Conservation (phyloP, 2,113 vertebrate species). For the Tonatia bakeri region DNA sequence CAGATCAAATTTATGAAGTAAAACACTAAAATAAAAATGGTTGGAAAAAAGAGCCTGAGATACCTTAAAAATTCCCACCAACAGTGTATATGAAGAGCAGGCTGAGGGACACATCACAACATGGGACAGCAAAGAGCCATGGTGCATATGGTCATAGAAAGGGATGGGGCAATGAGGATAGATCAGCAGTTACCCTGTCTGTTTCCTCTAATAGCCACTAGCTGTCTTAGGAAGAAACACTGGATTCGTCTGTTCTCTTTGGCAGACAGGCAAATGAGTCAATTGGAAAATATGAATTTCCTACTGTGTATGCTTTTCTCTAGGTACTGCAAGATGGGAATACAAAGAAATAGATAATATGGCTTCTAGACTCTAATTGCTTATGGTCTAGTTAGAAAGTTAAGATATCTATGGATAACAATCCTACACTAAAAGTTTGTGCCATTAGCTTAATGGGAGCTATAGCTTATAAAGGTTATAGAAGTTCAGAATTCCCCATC, state of each 20-base stretch:
- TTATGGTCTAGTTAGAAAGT: background rate
- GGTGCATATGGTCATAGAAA: background rate
- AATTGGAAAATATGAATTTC: background rate
- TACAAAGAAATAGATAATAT: background rate
- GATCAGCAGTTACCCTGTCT: background rate
- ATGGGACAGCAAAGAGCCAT: background rate
- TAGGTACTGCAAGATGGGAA: background rate
- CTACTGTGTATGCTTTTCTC: background rate
- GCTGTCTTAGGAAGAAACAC: background rate
- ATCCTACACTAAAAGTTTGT: background rate
- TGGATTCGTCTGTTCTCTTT: background rate
- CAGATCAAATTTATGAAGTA: slow-evolving; percentile 38
- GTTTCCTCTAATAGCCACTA: background rate
- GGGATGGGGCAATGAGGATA: background rate
- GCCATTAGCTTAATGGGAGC: background rate
- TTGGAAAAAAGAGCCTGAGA: background rate
- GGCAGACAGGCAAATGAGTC: background rate
- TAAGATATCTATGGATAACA: background rate
- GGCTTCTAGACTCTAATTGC: background rate
- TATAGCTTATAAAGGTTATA: background rate
- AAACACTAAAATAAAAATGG: slow-evolving; percentile 33
- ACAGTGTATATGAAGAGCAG: background rate
- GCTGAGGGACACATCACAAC: background rate
- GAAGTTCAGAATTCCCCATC: background rate
- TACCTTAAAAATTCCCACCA: background rate